These are phyloP conservation scores for Amazona vittata DNA, from an alignment of 2,113 vertebrate species.

Conservation along the genomic window DNA sequence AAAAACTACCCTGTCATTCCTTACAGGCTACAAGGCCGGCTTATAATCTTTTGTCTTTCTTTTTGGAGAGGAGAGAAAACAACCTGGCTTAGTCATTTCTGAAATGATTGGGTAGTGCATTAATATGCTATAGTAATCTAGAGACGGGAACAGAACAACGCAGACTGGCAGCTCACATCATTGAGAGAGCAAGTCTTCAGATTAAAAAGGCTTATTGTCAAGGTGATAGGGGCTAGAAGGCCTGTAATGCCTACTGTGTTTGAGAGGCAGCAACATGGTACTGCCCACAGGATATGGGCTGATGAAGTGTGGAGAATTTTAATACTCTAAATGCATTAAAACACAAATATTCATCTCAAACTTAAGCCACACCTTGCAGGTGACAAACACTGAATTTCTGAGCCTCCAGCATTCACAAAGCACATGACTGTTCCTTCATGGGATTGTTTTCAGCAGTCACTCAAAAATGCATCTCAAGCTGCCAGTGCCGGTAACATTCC, in stretches of 20 bases:
- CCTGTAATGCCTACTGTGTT: rapidly evolving
- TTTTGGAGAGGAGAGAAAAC: neutral
- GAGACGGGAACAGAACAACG: neutral
- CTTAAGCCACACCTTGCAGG: neutral
- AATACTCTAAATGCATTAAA: neutral
- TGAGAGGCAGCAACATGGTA: neutral
- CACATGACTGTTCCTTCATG: neutral
- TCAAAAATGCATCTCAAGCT: neutral
- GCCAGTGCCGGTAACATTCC: neutral
- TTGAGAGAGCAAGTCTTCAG: neutral
- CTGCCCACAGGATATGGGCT: neutral
- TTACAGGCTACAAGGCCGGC: neutral
- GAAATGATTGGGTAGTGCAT: neutral
- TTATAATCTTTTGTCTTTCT: neutral
- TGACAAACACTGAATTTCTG: neutral
- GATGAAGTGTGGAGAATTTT: neutral
- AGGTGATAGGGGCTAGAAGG: neutral
- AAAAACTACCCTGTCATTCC: neutral
- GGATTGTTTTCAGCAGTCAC: neutral
- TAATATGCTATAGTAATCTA: neutral
- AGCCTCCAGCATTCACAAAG: neutral
- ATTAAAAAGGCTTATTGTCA: neutral
- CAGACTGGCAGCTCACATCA: neutral
- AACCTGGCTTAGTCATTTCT: conserved; percentile 4
- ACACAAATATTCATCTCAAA: neutral